Percentiles rank a stretch among this genome's conserved stretches.
Conservation (phyloP, 2,888 invertebrate species). For the Leptinotarsa juncta region DNA sequence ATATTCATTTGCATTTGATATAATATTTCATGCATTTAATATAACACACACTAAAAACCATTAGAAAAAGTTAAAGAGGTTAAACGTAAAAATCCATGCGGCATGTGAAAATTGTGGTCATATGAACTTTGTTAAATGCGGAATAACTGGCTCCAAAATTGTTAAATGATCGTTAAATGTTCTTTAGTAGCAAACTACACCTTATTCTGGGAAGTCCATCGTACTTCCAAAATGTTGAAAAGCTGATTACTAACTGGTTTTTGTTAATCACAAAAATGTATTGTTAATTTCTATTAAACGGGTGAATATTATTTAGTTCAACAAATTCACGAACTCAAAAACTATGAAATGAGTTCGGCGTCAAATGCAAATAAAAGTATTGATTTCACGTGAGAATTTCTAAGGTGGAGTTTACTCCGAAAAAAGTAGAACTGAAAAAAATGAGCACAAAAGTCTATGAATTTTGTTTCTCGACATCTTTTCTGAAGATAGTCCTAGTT, state of each 20-base stretch:
- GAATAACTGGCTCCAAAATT: neutral
- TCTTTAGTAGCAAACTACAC: conserved; percentile 68
- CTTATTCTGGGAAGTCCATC: conserved; percentile 53
- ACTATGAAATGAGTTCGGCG: conserved; percentile 48
- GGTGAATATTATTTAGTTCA: conserved; percentile 2
- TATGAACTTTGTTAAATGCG: conserved; percentile 37
- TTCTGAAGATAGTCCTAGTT: neutral
- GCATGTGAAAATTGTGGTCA: conserved; percentile 33
- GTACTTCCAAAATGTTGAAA: conserved; percentile 28
- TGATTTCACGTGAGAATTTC: conserved; percentile 39
- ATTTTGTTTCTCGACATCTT: conserved; percentile 21
- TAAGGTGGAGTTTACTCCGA: conserved; percentile 69
- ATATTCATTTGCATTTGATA: conserved; percentile 55
- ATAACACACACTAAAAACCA: conserved; percentile 4
- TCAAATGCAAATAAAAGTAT: conserved; percentile 62
- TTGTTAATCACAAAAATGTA: neutral
- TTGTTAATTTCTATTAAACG: conserved; percentile 7
- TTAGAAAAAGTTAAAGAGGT: conserved; percentile 34
- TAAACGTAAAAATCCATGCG: conserved; percentile 41
- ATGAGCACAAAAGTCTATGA: conserved; percentile 44
- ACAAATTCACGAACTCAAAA: conserved; percentile 14
- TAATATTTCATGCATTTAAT: conserved; percentile 36
- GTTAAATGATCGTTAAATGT: conserved; percentile 46
- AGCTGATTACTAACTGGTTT: conserved; percentile 25
- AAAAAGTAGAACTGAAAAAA: conserved; percentile 54